Evolutionary conservation across 1,140 invertebrate species (phyloP).

Genomic region (Chironomus striatipennis): DNA sequence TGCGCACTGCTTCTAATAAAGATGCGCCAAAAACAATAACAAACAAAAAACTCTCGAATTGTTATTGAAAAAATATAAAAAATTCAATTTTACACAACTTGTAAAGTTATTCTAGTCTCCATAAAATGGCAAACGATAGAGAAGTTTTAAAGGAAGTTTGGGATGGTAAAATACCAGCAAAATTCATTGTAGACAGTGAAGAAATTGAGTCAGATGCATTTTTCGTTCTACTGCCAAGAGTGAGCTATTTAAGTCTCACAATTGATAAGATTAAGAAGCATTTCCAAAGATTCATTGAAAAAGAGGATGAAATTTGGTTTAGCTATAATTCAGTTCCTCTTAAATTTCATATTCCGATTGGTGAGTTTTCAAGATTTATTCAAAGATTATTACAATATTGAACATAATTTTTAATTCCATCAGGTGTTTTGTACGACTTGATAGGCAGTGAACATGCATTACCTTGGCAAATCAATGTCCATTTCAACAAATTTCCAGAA

Average conservation of each 20-base stretch:
- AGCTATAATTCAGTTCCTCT: conserved; percentile 87
- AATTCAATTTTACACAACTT: too few relatives aligned
- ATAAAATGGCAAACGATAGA: conserved; percentile 81
- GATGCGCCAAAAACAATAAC: too few relatives aligned
- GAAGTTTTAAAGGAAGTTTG: conserved; percentile 90
- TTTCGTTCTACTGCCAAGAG: conserved; percentile 89
- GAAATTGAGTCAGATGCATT: conserved; percentile 88
- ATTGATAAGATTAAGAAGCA: conserved; percentile 92
- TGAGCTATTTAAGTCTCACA: conserved; percentile 93
- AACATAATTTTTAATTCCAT: background rate
- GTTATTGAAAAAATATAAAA: too few relatives aligned
- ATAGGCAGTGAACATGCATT: conserved; percentile 57
- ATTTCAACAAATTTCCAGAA: conserved; percentile 88
- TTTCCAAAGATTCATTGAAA: conserved; percentile 73
- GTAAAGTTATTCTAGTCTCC: too few relatives aligned
- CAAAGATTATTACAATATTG: too few relatives aligned
- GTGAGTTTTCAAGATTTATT: conserved; percentile 40
- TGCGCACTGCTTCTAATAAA: too few relatives aligned
- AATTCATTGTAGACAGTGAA: conserved; percentile 77
- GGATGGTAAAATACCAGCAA: conserved; percentile 89
- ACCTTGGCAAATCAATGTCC: conserved; percentile 92
- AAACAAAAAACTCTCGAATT: too few relatives aligned
- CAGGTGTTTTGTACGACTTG: conserved; percentile 76
- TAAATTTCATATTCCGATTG: conserved; percentile 96
- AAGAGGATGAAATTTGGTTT: conserved; percentile 88